phyloP scores from a whole-genome alignment of 2,113 vertebrate species.

The Noturus placidus region DNA sequence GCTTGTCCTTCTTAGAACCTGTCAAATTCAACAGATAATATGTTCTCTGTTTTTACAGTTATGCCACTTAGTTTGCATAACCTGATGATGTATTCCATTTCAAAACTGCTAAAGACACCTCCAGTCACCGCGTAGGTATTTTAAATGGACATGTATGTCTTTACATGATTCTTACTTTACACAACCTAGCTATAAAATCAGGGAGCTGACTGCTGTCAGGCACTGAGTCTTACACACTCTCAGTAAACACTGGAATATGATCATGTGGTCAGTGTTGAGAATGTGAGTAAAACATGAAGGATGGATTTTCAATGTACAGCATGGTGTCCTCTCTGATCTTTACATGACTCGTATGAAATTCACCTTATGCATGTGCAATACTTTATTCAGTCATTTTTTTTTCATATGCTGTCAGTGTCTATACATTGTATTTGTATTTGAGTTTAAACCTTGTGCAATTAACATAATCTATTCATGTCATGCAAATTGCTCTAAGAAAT shows the following conservation, averaged over 20 bases:
- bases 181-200: not conserved
- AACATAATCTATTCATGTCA: not conserved
- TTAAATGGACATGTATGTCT: not conserved
- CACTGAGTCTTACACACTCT: not conserved
- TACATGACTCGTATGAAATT: slow-evolving; percentile 40
- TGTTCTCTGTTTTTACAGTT: not conserved
- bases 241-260: not conserved
- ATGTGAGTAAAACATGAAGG: slow-evolving; percentile 25
- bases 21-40: not conserved
- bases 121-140: not conserved
- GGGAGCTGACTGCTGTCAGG: not conserved
- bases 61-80: not conserved
- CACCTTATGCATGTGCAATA: slow-evolving; percentile 20
- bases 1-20: not conserved
- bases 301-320: slow-evolving; percentile 6
- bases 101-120: not conserved
- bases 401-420: slow-evolving; percentile 32
- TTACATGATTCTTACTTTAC: slow-evolving; percentile 2
- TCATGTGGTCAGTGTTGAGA: slow-evolving; percentile 14
- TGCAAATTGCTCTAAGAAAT: not conserved
- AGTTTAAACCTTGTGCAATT: not conserved
- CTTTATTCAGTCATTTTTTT: slow-evolving; percentile 17
- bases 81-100: not conserved
- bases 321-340: slow-evolving; percentile 9
- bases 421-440: slow-evolving; percentile 12